Evolutionary conservation across 2,888 invertebrate genomes (phyloP).

Genomic region (Synanthedon myopaeformis): DNA sequence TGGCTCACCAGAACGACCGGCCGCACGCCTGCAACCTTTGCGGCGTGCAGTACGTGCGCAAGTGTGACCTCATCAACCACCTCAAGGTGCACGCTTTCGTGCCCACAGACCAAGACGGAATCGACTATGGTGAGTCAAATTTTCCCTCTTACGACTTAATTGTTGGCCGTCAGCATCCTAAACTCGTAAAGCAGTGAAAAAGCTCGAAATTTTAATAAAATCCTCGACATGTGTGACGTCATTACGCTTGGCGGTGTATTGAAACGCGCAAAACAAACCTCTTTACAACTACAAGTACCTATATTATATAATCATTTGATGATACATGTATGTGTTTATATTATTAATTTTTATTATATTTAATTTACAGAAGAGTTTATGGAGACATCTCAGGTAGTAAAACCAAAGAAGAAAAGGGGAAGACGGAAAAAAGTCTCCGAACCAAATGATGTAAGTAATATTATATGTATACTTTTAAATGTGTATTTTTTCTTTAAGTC

Average conservation of each 20-base stretch:
- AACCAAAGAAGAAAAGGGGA: slow-evolving; percentile 61
- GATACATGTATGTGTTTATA: too few relatives aligned
- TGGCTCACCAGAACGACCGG: slow-evolving; percentile 86
- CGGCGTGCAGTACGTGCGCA: slow-evolving; percentile 82
- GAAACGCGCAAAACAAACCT: too few relatives aligned
- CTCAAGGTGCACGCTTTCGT: slow-evolving; percentile 84
- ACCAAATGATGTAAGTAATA: slow-evolving; percentile 31
- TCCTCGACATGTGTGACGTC: too few relatives aligned
- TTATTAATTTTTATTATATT: background rate
- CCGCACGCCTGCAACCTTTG: slow-evolving; percentile 87
- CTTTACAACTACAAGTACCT: too few relatives aligned
- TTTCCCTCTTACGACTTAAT: too few relatives aligned
- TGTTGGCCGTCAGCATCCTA: too few relatives aligned
- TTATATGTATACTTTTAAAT: too few relatives aligned
- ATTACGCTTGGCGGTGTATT: too few relatives aligned
- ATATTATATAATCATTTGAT: too few relatives aligned
- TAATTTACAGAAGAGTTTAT: slow-evolving; percentile 41
- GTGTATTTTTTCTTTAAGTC: too few relatives aligned
- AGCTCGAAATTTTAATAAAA: too few relatives aligned
- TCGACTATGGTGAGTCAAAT: slow-evolving; percentile 53
- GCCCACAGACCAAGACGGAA: slow-evolving; percentile 73
- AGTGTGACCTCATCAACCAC: slow-evolving; percentile 85
- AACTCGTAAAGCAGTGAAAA: too few relatives aligned
- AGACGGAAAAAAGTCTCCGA: slow-evolving; percentile 56
- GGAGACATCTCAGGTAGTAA: slow-evolving; percentile 39